Percentiles rank a stretch among this genome's conserved stretches.
These are phyloP conservation scores for Meiosimyza decipiens DNA, from an alignment of 2,888 invertebrate species.

Conservation along the genomic window DNA sequence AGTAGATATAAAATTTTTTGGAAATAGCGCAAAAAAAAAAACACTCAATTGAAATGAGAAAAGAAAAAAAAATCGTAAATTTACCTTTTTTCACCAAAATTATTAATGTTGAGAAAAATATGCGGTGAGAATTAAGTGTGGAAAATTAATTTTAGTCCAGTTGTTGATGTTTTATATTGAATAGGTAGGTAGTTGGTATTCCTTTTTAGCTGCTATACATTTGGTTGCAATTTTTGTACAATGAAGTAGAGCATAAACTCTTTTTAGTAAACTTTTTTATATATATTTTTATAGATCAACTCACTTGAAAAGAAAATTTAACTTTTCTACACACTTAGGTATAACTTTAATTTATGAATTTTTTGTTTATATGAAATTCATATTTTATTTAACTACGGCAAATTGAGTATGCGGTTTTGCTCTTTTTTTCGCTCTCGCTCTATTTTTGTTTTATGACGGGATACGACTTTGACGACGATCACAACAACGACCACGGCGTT, in stretches of 20 bases:
- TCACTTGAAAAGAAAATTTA: no score
- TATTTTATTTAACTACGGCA: slow-evolving; percentile 1
- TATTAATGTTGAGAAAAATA: slow-evolving; percentile 26
- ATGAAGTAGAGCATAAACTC: no score
- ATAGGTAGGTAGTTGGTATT: background rate
- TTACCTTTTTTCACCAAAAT: slow-evolving; percentile 20
- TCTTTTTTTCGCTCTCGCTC: slow-evolving; percentile 25
- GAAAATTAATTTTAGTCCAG: background rate
- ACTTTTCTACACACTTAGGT: no score
- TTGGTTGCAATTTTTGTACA: background rate
- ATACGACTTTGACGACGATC: background rate
- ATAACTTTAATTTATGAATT: slow-evolving; percentile 1
- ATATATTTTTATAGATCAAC: no score
- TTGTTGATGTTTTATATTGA: background rate
- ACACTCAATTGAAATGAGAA: slow-evolving; percentile 51
- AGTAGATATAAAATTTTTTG: slow-evolving; percentile 40
- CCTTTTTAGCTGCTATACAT: background rate
- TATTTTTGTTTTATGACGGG: slow-evolving; percentile 31
- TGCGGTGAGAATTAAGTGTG: slow-evolving; percentile 1
- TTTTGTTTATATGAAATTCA: background rate
- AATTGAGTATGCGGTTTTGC: slow-evolving; percentile 8
- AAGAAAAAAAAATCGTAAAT: slow-evolving; percentile 36
- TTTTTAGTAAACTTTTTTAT: no score
- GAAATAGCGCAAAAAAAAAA: slow-evolving; percentile 38
- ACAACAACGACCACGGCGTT: slow-evolving; percentile 6